Conservation (phyloP, 2,888 invertebrate species). For the Danaus chrysippus region DNA sequence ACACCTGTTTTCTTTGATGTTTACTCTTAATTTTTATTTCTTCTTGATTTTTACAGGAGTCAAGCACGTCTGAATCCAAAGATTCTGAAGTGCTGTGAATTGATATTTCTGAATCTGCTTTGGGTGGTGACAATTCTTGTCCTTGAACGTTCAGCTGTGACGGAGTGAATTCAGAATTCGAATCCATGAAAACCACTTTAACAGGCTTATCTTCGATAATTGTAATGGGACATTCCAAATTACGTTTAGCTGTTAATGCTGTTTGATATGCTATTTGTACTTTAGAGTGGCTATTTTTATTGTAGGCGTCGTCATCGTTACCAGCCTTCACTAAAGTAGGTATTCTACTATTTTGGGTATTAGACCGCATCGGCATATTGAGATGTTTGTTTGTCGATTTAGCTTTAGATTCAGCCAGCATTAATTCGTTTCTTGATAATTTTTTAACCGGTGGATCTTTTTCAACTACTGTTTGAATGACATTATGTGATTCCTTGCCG, state of each 20-base stretch:
- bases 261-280: conserved; percentile 68
- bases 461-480: conserved; percentile 56
- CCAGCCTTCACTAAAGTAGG: conserved; percentile 38
- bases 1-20: conserved; percentile 73
- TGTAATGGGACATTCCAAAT: conserved; percentile 57
- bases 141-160: conserved; percentile 60
- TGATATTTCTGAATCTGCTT: conserved; percentile 43
- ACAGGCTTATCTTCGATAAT: conserved; percentile 73
- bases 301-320: conserved; percentile 45
- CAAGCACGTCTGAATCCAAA: conserved; percentile 55
- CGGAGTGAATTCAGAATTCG: conserved; percentile 50
- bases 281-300: conserved; percentile 62
- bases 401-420: conserved; percentile 48
- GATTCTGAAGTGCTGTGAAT: conserved; percentile 50
- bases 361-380: conserved; percentile 38
- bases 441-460: conserved; percentile 49
- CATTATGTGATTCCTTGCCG: conserved; percentile 53
- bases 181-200: conserved; percentile 66
- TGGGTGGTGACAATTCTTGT: conserved; percentile 57
- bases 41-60: conserved; percentile 49
- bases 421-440: conserved; percentile 49
- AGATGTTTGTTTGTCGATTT: conserved; percentile 47
- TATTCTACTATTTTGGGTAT: conserved; percentile 40
- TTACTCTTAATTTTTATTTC: conserved; percentile 59
- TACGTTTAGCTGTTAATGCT: conserved; percentile 61